These are phyloP conservation scores for Chrysochloris asiatica DNA, from an alignment of 2,113 vertebrate species.

Conservation along the genomic window DNA sequence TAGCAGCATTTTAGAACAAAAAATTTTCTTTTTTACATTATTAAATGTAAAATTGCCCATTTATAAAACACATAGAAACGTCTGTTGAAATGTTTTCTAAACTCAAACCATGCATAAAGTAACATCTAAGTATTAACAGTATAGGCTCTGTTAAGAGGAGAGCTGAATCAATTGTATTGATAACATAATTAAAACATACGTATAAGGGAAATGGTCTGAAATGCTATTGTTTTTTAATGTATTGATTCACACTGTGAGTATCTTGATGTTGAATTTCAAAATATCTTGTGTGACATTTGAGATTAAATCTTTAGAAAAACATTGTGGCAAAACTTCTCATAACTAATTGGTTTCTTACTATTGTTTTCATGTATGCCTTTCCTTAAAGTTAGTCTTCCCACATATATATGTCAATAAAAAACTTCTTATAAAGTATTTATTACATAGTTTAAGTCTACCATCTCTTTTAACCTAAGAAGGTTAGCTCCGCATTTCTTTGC, in stretches of 20 bases:
- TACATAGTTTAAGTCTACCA: background rate
- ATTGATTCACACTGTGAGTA: background rate
- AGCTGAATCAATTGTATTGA: background rate
- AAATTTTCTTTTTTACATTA: constrained; percentile 17
- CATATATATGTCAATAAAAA: constrained; percentile 13
- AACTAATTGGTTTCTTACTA: constrained; percentile 30
- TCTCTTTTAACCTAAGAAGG: background rate
- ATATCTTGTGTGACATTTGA: background rate
- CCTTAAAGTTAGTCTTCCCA: constrained; percentile 16
- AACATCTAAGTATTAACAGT: background rate
- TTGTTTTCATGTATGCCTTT: constrained; percentile 29
- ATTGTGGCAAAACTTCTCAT: constrained; percentile 27
- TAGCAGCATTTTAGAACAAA: background rate
- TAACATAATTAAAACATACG: background rate
- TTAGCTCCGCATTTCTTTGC: background rate
- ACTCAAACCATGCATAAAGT: background rate
- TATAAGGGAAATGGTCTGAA: background rate
- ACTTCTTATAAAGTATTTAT: constrained; percentile 7
- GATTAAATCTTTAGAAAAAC: constrained; percentile 45
- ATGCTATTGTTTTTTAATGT: background rate
- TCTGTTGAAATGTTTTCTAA: background rate
- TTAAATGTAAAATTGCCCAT: background rate
- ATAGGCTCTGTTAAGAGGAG: background rate
- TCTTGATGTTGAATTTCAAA: constrained; percentile 43
- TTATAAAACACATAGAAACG: background rate